Conservation (phyloP, 2,888 invertebrate species). For the Escarpia spicata region DNA sequence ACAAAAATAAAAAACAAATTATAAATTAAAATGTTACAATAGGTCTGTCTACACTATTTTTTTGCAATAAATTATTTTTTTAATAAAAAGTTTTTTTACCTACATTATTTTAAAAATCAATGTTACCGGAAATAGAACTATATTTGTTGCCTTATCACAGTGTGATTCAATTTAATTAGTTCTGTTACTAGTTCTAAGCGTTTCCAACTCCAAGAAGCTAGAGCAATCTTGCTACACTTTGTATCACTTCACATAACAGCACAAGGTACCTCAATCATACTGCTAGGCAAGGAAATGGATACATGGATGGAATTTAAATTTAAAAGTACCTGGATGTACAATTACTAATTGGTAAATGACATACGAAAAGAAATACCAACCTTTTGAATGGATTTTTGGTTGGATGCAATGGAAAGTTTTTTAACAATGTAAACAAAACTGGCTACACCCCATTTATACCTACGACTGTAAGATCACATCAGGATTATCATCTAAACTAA, state of each 20-base stretch:
- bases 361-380: background rate
- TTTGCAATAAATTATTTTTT: no score
- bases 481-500: background rate
- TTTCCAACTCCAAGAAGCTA: background rate
- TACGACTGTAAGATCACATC: background rate
- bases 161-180: no score
- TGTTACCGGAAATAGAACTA: no score
- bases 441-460: background rate
- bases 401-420: no score
- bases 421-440: background rate
- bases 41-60: no score
- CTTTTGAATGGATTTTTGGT: background rate
- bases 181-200: no score
- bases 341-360: background rate
- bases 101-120: no score
- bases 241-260: background rate
- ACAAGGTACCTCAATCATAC: background rate
- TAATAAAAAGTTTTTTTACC: no score
- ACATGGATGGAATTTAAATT: background rate
- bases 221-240: background rate
- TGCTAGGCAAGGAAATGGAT: slow-evolving; percentile 3
- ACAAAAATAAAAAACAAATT: no score
- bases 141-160: no score
- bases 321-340: background rate
- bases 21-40: no score